Evolutionary conservation across 2,797 vertebrate genomes (phyloP).

Genomic region (Nothura maculosa): DNA sequence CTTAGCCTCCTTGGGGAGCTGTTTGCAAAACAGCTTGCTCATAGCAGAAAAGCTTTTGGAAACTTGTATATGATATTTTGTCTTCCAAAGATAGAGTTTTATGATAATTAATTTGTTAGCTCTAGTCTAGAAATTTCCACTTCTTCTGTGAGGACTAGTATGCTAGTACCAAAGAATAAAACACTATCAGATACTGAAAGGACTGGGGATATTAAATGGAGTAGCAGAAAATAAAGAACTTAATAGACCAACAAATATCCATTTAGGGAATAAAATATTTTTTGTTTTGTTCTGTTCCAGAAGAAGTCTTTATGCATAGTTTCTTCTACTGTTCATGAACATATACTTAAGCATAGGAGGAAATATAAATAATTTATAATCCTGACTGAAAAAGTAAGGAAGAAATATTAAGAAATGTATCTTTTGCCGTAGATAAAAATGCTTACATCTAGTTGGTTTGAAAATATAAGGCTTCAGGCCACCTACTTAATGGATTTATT

Average conservation of each 20-base stretch:
- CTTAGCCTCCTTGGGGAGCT: background rate
- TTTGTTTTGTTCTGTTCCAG: background rate
- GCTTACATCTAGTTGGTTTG: background rate
- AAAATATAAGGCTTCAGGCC: background rate
- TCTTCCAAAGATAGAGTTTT: background rate
- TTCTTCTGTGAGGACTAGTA: background rate
- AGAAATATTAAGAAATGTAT: background rate
- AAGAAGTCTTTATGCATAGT: background rate
- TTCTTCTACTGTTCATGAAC: background rate
- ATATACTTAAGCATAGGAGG: background rate
- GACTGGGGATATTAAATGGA: background rate
- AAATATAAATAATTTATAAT: background rate
- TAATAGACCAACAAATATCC: background rate
- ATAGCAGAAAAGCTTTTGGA: background rate
- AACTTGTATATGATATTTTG: background rate
- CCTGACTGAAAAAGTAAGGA: background rate
- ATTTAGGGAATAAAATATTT: background rate
- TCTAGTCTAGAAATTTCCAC: background rate
- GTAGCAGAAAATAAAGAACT: background rate
- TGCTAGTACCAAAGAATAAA: background rate
- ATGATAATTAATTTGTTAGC: background rate
- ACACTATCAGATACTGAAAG: background rate
- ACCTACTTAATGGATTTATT: conserved; percentile 18
- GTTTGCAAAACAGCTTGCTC: background rate
- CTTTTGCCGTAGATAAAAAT: conserved; percentile 11